Base-by-base conservation (phyloP, 2,888 invertebrate species). In the Coleophora flavipennella region DNA sequence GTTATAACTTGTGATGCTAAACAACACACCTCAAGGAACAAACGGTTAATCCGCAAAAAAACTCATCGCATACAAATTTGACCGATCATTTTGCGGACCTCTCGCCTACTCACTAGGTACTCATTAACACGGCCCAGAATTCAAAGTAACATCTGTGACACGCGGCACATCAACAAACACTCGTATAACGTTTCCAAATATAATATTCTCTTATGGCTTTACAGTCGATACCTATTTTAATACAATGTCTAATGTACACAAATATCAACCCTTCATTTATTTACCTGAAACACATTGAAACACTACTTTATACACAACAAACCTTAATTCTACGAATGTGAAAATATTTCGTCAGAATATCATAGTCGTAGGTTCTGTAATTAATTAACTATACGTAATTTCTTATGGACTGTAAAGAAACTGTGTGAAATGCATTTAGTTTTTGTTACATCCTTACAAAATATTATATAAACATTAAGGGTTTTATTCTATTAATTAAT, bases 381-480 rank as follows among this genome's bases (percentile, higher is more conserved):
- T 59, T 70, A 64, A 63, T 69, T 71, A 76, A 20, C 20, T 4
- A 4, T 29, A 29, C 10, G 29, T 29, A 29, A 70, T 71, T 57
- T 69, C 71, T 69, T 77, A 79, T 74, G 78, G 78, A 80, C 80
- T 79, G 77, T 80, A 77, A 76, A 79, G 80, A 79, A 83, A 81
- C 67, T 74, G 80, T 78, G 80, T 78, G 78, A 84, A 84, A 84
- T 84, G 83, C 83, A 83, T 76, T 75, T 78, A 73, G 75, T 77
- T 77, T 74, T 77, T 79, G 73, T 78, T 79, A 78, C 68, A 75
- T 60, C 53, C 79, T 78, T 81, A 83, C 59, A 76, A 80, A 79
- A n/a, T n/a, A n/a, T n/a, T 83, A 81, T 72, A 74, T 77, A 79
- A 80, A 78, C 77, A 77, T 72, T 75, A 71, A 20, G 20, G n/a